Evolutionary conservation across 2,113 vertebrate genomes (phyloP).

Genomic region (Nycticryphes semicollaris): DNA sequence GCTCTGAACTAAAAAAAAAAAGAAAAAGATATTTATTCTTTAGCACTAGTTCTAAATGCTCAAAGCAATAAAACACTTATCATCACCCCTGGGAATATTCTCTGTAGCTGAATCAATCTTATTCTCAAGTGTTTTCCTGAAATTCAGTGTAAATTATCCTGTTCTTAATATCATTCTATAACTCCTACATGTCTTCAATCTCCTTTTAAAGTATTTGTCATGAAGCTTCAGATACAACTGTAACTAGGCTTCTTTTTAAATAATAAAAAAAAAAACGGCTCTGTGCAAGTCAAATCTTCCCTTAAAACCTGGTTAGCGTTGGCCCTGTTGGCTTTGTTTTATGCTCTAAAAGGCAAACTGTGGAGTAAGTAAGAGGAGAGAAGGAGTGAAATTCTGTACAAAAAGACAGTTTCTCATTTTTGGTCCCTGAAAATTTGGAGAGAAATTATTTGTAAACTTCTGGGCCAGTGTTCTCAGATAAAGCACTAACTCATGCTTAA

Average conservation of each 20-base stretch:
- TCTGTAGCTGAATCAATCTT: background rate
- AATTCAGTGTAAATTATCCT: background rate
- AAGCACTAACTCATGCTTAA: background rate
- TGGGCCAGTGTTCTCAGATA: background rate
- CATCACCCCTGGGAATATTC: background rate
- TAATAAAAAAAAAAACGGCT: background rate
- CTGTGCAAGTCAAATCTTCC: background rate
- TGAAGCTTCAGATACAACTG: background rate
- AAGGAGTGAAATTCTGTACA: background rate
- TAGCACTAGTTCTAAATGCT: background rate
- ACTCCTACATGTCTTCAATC: background rate
- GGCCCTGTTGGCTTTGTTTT: background rate
- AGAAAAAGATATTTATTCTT: background rate
- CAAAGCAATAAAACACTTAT: background rate
- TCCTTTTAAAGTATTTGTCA: constrained; percentile 16
- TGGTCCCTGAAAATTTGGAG: background rate
- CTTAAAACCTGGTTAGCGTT: background rate
- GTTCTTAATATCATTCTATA: background rate
- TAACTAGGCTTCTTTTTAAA: background rate
- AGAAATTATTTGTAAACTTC: background rate
- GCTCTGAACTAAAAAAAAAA: background rate
- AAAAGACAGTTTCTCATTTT: background rate
- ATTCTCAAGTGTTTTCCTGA: constrained; percentile 12
- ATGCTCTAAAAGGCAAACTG: background rate
- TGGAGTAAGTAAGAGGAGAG: background rate